Percentiles rank a stretch among this genome's conserved stretches.
phyloP scores from a whole-genome alignment of 1,140 invertebrate species.

The Rhopalosiphum maidis region DNA sequence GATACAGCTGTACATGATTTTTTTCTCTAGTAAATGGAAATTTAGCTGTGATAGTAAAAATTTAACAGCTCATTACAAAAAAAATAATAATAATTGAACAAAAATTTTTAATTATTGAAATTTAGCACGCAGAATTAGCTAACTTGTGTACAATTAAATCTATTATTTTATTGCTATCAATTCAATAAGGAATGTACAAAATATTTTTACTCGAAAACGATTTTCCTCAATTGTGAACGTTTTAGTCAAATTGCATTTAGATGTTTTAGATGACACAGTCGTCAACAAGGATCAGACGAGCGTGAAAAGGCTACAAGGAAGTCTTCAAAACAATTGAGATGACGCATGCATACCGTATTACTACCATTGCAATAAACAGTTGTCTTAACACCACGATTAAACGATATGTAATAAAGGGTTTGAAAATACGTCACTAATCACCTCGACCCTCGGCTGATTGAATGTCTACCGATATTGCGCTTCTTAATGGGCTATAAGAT shows the following conservation, averaged over 20 bases:
- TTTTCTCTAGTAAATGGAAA: background rate
- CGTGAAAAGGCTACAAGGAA: background rate
- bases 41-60: background rate
- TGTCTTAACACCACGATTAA: background rate
- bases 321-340: background rate
- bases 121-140: too few relatives aligned
- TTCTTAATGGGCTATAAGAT: too few relatives aligned
- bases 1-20: background rate
- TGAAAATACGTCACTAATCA: background rate
- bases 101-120: too few relatives aligned
- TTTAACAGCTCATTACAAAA: background rate
- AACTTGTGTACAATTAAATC: too few relatives aligned
- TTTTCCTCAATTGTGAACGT: background rate
- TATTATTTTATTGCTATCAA: too few relatives aligned
- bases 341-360: background rate
- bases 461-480: too few relatives aligned
- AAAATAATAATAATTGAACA: too few relatives aligned
- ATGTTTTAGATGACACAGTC: background rate
- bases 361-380: background rate
- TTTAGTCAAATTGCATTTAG: background rate
- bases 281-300: background rate
- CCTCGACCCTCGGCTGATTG: background rate
- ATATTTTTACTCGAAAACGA: background rate
- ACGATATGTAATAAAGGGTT: background rate
- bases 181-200: background rate